A percentile compares a stretch with the other conserved stretches of the same genome.
These are phyloP conservation scores for Drepana arcuata DNA, from an alignment of 1,140 invertebrate genomes.

Conservation along the genomic window DNA sequence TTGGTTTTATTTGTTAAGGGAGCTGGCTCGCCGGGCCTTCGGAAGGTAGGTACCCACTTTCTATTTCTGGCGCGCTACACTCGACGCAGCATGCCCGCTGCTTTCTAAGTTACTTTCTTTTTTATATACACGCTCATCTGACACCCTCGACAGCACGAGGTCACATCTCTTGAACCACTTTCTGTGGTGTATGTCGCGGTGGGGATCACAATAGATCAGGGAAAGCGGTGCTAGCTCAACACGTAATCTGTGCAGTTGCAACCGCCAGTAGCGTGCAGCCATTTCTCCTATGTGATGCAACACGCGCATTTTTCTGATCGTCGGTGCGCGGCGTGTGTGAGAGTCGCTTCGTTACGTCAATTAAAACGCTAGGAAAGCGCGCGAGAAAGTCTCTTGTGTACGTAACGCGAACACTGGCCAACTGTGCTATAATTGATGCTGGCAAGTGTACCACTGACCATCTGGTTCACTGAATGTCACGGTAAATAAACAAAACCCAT, in stretches of 20 bases:
- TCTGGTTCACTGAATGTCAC: too few relatives aligned
- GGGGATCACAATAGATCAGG: slow-evolving; percentile 39
- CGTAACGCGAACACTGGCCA: slow-evolving; percentile 37
- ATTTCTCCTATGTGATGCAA: slow-evolving; percentile 68
- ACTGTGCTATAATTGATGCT: too few relatives aligned
- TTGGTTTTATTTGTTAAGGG: slow-evolving; percentile 67
- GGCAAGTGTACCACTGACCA: too few relatives aligned
- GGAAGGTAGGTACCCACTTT: slow-evolving; percentile 62
- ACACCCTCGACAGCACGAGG: slow-evolving; percentile 21
- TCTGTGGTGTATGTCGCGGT: slow-evolving; percentile 15
- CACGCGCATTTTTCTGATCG: slow-evolving; percentile 51
- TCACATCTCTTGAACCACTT: too few relatives aligned
- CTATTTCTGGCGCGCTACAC: slow-evolving; percentile 58
- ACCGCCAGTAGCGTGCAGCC: slow-evolving; percentile 52
- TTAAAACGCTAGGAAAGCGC: slow-evolving; percentile 62
- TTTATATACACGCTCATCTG: slow-evolving; percentile 32
- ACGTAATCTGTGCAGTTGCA: slow-evolving; percentile 54
- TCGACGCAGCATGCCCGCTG: slow-evolving; percentile 42
- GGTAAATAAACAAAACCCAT: too few relatives aligned
- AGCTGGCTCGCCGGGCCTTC: slow-evolving; percentile 37
- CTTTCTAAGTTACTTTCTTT: slow-evolving; percentile 65
- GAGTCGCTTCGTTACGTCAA: slow-evolving; percentile 67
- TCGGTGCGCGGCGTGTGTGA: slow-evolving; percentile 52
- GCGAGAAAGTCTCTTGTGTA: slow-evolving; percentile 54
- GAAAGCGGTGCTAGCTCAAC: slow-evolving; percentile 37